Evolutionary conservation across 2,113 vertebrate genomes (phyloP).

Genomic region (Notiomystis cincta): DNA sequence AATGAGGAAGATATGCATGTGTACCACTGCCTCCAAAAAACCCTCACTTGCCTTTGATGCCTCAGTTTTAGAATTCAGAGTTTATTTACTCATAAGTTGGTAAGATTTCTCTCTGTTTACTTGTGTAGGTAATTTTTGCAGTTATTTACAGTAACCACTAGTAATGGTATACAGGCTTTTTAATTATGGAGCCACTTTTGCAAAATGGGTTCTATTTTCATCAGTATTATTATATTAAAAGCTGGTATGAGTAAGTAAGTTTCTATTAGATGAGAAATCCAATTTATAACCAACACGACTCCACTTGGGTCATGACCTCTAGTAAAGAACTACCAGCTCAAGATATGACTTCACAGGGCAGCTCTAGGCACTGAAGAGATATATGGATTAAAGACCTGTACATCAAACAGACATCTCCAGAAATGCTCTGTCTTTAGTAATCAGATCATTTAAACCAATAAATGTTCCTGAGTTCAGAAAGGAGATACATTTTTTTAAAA

Average conservation of each 20-base stretch:
- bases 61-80: neutral
- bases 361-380: neutral
- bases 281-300: neutral
- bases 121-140: neutral
- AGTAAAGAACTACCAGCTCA: neutral
- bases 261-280: neutral
- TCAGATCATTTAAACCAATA: neutral
- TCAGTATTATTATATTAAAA: neutral
- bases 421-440: neutral
- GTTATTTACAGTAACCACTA: neutral
- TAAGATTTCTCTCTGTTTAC: neutral
- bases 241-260: neutral
- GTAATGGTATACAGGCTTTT: neutral
- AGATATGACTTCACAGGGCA: neutral
- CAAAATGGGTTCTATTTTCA: neutral
- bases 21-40: neutral
- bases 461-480: neutral
- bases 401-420: neutral
- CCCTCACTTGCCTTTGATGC: neutral
- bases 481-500: neutral
- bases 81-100: neutral
- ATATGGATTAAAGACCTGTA: neutral
- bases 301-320: neutral
- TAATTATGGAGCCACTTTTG: neutral
- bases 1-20: neutral